Conservation (phyloP, 92 coral and sea anemone species). For the Diadumene lineata region DNA sequence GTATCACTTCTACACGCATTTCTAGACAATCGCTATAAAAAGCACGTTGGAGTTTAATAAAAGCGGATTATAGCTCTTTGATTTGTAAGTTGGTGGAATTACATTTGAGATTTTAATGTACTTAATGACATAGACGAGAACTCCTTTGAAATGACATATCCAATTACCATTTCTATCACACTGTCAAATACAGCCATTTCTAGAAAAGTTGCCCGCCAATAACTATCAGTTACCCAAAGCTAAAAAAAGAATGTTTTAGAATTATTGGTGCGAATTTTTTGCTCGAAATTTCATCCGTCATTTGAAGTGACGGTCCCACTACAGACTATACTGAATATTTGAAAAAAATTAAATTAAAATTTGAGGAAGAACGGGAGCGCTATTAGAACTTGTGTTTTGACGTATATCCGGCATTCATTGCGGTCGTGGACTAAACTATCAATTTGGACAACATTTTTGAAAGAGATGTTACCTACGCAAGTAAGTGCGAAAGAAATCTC, state of each 20-base stretch:
- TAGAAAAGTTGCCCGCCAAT: not conserved
- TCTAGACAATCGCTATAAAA: not conserved
- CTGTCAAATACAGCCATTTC: not conserved
- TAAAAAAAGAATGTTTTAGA: too few relatives aligned
- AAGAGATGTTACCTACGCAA: not conserved
- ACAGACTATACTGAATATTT: too few relatives aligned
- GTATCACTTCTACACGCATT: not conserved
- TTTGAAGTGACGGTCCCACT: too few relatives aligned
- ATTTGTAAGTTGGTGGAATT: not conserved
- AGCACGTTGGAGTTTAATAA: not conserved
- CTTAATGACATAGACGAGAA: constrained; percentile 22
- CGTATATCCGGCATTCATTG: not conserved
- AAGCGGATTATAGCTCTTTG: constrained; percentile 1
- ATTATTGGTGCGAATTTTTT: too few relatives aligned
- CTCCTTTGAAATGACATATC: constrained; percentile 16
- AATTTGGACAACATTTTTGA: not conserved
- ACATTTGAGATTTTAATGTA: constrained; percentile 23
- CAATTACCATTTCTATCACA: constrained; percentile 10
- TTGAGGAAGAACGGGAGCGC: too few relatives aligned
- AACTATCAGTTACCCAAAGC: too few relatives aligned
- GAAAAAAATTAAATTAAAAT: too few relatives aligned
- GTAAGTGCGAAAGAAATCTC: constrained; percentile 7
- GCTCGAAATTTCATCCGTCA: too few relatives aligned
- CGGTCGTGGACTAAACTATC: not conserved
- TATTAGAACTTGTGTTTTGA: not conserved